phyloP scores from a whole-genome alignment of 2,797 vertebrate species.

The Amblyraja radiata region DNA sequence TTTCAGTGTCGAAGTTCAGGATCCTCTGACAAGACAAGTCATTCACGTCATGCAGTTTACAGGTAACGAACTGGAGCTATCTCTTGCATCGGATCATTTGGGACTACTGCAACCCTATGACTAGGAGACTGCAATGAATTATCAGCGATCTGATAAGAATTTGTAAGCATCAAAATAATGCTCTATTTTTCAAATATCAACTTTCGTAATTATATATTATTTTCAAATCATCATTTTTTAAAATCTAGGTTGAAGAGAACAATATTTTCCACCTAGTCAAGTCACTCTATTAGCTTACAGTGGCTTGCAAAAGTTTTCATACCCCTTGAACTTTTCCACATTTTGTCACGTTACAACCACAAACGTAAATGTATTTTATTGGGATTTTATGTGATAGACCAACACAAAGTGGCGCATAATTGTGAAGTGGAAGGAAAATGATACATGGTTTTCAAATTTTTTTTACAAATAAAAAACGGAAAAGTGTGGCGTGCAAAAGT shows the following conservation, averaged over 20 bases:
- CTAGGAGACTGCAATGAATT: neutral
- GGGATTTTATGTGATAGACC: too few species aligned
- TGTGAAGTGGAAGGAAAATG: too few species aligned
- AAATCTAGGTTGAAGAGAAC: neutral
- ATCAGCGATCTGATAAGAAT: neutral
- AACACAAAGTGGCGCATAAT: too few species aligned
- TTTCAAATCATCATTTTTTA: neutral
- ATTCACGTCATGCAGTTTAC: too few species aligned
- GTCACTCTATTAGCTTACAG: neutral
- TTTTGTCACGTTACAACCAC: too few species aligned
- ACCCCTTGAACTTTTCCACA: too few species aligned
- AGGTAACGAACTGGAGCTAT: neutral
- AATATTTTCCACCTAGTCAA: neutral
- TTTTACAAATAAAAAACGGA: too few species aligned
- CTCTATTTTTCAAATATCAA: neutral
- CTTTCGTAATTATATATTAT: neutral
- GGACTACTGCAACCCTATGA: neutral
- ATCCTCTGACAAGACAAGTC: neutral
- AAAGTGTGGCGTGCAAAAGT: too few species aligned
- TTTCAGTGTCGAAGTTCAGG: neutral
- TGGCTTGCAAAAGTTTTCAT: too few species aligned
- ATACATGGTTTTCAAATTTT: too few species aligned
- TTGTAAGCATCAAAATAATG: neutral
- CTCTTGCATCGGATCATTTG: neutral
- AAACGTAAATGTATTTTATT: too few species aligned